Percentiles rank a stretch among this genome's conserved stretches.
Evolutionary conservation across 2,113 vertebrate genomes (phyloP).

Genomic region (Myiagra hebetior): DNA sequence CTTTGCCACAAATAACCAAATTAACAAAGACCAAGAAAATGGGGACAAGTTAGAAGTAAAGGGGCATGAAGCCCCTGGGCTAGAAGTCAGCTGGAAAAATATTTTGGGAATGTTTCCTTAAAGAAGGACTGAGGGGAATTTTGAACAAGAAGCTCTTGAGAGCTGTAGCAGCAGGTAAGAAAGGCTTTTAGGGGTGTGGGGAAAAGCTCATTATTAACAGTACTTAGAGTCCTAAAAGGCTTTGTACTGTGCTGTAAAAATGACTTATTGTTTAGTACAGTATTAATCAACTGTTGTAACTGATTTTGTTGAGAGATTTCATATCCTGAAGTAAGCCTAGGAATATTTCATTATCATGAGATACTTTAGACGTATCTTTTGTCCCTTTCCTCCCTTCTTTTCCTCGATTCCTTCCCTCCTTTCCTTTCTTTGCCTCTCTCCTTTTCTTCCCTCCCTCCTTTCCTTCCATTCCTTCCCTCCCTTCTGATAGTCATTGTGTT

Average conservation of each 20-base stretch:
- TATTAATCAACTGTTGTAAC: background rate
- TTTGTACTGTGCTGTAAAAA: background rate
- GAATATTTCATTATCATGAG: background rate
- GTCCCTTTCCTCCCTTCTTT: background rate
- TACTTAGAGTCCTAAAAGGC: background rate
- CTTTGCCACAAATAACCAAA: background rate
- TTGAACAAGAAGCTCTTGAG: background rate
- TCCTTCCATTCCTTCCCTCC: background rate
- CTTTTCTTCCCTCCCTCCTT: background rate
- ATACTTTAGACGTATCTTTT: background rate
- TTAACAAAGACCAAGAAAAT: background rate
- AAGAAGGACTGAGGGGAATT: background rate
- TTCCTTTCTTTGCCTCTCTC: background rate
- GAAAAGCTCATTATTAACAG: background rate
- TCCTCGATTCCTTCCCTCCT: background rate
- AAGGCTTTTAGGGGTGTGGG: background rate
- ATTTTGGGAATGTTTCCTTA: background rate
- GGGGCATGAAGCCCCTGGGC: background rate
- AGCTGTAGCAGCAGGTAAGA: slow-evolving; percentile 32
- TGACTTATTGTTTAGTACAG: background rate
- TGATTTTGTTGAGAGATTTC: background rate
- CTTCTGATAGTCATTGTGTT: background rate
- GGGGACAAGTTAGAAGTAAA: background rate
- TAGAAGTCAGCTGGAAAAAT: background rate
- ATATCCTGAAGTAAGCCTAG: background rate